Base-by-base conservation (phyloP, 2,113 vertebrate genomes). In the Ceyx melanurus region DNA sequence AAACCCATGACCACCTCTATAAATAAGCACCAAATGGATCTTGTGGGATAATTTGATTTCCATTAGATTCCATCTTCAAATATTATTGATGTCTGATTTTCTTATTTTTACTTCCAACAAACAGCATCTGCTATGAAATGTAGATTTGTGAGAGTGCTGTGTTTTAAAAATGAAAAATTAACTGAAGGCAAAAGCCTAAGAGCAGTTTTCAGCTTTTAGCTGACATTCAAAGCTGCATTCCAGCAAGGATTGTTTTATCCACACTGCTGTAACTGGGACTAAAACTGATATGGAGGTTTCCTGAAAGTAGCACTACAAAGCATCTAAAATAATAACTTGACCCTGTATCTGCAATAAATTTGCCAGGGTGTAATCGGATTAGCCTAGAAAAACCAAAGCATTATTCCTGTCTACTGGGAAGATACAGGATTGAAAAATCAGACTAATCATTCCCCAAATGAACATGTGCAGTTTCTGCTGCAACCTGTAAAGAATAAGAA, bases 1-100 rank as follows among this genome's bases (percentile, higher is more conserved):
- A 93, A 90, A 61, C 54, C 89, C 35, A 83, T 26, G 48, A 33
- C 29, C 42, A 81, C 50, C 22, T 86, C 80, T 93, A 85, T 90
- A 95, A 92, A 94, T 92, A 94, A 86, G 12, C 43, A 79, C 25
- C 65, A 93, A 93, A 96, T 86, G 66, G 82, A 96, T 95, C 94
- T 81, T 94, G 68, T 81, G 72, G 86, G 54, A 75, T 88, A 54
- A 82, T 95, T 91, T 76, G 3, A 70, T 94, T 96, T 96, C 90
- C 60, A 91, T 92, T 96, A 96, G 48, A 88, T 94, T 95, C 79
- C 61, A 84, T 88, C 77, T 95, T 85, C 45, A 67, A 79, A 50
- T 75, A 78, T 86, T 76, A 87, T 45, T 40, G 82, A 82, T 91
- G 64, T 61, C 58, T 56, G 46, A 76, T 89, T 94, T 93, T 81